Conservation (phyloP, 2,113 vertebrate species). For the Todiramphus saurophagus region DNA sequence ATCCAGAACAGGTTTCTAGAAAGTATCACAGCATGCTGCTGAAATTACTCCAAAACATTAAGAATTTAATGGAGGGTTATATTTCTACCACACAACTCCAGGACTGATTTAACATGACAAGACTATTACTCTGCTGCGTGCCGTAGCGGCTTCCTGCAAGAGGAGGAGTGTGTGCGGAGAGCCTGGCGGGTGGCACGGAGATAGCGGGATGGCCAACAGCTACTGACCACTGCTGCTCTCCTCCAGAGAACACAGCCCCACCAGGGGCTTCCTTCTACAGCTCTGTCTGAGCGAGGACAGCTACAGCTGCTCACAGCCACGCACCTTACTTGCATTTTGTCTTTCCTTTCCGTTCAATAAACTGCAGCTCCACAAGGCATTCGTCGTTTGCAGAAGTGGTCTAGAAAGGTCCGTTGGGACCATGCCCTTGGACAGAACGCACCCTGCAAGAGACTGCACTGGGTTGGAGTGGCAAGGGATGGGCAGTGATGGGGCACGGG, state of each 20-base stretch:
- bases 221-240: slow-evolving; percentile 33
- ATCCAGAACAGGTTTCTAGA: not conserved
- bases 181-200: not conserved
- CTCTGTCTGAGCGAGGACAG: not conserved
- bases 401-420: not conserved
- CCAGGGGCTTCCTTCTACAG: not conserved
- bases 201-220: not conserved
- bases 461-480: not conserved
- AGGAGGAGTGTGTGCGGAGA: not conserved
- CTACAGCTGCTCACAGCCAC: not conserved
- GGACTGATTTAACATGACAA: slow-evolving; percentile 17
- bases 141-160: not conserved
- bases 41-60: not conserved
- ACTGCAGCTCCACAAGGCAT: not conserved
- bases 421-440: not conserved
- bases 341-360: not conserved
- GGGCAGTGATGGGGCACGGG: accelerated
- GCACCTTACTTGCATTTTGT: not conserved
- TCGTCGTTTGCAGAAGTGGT: not conserved
- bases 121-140: not conserved
- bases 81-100: not conserved
- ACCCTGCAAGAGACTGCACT: not conserved
- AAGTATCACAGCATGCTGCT: not conserved
- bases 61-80: slow-evolving; percentile 14
- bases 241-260: not conserved